Evolutionary conservation across 2,797 vertebrate genomes (phyloP).

Genomic region (Ctenosaura bakeri): DNA sequence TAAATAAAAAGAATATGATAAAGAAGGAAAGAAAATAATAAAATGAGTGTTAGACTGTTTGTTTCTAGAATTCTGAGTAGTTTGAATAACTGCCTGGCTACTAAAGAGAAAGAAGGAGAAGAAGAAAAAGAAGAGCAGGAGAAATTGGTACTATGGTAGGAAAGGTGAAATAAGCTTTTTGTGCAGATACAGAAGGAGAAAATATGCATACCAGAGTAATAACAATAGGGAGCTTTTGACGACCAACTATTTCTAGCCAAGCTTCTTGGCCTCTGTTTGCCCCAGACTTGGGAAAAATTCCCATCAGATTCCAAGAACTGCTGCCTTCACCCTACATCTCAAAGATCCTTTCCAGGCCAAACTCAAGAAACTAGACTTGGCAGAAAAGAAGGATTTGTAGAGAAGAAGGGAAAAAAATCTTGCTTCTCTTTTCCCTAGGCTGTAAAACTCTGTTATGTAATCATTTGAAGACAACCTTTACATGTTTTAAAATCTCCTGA

Average conservation of each 20-base stretch:
- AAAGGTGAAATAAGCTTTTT: constrained; percentile 51
- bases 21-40: background rate
- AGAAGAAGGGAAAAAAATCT: background rate
- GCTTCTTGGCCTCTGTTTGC: constrained; percentile 34
- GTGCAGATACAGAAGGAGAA: constrained; percentile 42
- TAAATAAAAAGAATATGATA: background rate
- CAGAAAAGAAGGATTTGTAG: background rate
- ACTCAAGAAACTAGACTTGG: constrained; percentile 39
- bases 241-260: constrained; percentile 41
- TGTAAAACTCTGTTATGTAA: constrained; percentile 39
- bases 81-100: constrained; percentile 39
- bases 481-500: background rate
- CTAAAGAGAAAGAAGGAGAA: background rate
- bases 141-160: no score
- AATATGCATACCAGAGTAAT: background rate
- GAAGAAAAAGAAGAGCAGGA: background rate
- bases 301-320: constrained; percentile 8
- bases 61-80: background rate
- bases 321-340: background rate
- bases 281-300: constrained; percentile 34
- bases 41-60: background rate
- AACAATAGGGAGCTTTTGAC: constrained; percentile 35
- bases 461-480: background rate
- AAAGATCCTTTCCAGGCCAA: background rate
- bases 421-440: background rate